Percentiles rank a stretch among this genome's conserved stretches.
phyloP scores from a whole-genome alignment of 2,888 invertebrate species.

The Onthophagus sagittarius region DNA sequence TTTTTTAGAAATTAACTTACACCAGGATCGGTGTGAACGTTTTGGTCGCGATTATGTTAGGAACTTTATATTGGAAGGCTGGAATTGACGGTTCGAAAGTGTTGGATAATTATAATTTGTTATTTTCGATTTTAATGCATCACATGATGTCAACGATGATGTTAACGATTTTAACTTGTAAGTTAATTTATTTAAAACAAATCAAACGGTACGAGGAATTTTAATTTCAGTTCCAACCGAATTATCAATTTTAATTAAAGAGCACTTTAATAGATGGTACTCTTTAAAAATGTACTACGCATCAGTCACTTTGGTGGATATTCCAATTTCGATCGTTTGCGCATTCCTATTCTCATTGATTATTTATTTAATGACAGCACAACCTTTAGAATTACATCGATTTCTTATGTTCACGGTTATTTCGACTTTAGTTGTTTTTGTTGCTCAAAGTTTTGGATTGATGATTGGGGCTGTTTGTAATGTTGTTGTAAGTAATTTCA shows the following conservation, averaged over 20 bases:
- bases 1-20: slow-evolving; percentile 71
- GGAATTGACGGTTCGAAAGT: slow-evolving; percentile 75
- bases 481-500: slow-evolving; percentile 66
- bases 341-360: slow-evolving; percentile 69
- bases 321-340: slow-evolving; percentile 73
- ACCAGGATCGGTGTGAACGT: slow-evolving; percentile 71
- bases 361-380: slow-evolving; percentile 85
- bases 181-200: slow-evolving; percentile 42
- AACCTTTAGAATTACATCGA: slow-evolving; percentile 75
- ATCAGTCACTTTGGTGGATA: slow-evolving; percentile 70
- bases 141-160: slow-evolving; percentile 91
- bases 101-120: slow-evolving; percentile 78
- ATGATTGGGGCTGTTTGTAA: slow-evolving; percentile 87
- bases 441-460: slow-evolving; percentile 89
- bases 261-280: slow-evolving; percentile 88
- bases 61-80: slow-evolving; percentile 68
- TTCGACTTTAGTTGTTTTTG: slow-evolving; percentile 77
- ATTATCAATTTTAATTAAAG: slow-evolving; percentile 76
- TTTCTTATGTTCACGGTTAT: slow-evolving; percentile 84
- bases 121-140: slow-evolving; percentile 90
- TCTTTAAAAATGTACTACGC: slow-evolving; percentile 78
- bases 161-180: slow-evolving; percentile 83
- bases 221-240: slow-evolving; percentile 70
- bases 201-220: background rate
- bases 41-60: slow-evolving; percentile 71